Base-by-base conservation (phyloP, 2,113 vertebrate species). In the Halichoerus grypus region DNA sequence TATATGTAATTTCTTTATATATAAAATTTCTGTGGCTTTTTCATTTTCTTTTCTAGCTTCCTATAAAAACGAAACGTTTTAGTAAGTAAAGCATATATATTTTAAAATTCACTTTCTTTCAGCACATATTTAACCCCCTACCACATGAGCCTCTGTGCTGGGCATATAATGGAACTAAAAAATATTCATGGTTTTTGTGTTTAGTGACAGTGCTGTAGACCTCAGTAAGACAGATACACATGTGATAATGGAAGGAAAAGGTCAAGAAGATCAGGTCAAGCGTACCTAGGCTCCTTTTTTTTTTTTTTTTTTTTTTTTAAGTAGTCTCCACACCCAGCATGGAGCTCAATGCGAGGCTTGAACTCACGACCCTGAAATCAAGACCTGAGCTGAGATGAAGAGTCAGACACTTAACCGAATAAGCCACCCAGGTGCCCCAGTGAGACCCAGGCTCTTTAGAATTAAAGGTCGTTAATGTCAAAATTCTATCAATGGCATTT, bases 1-100 rank as follows among this genome's bases (percentile, higher is more conserved):
- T 88, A 42, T 18, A 28, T 88, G 46, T 69, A 26, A 55, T 92
- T 69, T 84, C 33, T 82, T 36, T 46, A 24, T 91, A 28, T 65
- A 28, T 72, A 28, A 72, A 22, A 72, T 76, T 59, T 82, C 21
- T 46, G 69, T 63, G 91, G 12, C 49, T 80, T 55, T 74, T 88
- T 92, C 31, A 65, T 81, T 81, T 72, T 69, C 46, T 74, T 39
- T n/a, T 87, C 36, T 93, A 86, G 11, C 74, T 94, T 89, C 16
- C 80, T 95, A 12, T 61, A 76, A 77, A 97, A 92, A 91, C 89
- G 76, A 89, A 91, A 77, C 5, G 36, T 90, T 74, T 94, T 69
- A 71, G 28, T n/a, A 28, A 19, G 55, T 94, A 81, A 92, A 57
- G 19, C 46, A 63, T 72, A 16, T 74, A 9, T 86, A 74, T 91